phyloP scores from a whole-genome alignment of 1,140 invertebrate species.

The Macrosteles quadrilineatus region DNA sequence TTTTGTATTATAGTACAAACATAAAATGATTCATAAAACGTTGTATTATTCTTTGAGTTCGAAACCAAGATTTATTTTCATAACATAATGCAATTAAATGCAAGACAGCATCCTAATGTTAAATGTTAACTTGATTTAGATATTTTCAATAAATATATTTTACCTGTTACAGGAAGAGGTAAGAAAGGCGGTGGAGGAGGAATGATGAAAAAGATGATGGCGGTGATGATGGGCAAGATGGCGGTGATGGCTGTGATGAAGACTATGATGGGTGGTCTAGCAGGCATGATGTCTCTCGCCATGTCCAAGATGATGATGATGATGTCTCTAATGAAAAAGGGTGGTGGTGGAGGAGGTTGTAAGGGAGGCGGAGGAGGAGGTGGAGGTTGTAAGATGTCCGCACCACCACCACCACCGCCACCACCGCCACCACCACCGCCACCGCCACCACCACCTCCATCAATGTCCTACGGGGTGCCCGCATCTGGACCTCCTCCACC shows the following conservation, averaged over 20 bases:
- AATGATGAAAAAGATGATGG: not conserved
- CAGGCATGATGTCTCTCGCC: constrained; percentile 27
- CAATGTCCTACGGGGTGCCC: not conserved
- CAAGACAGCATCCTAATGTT: too few species aligned
- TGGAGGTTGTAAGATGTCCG: not conserved
- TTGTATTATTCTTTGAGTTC: too few species aligned
- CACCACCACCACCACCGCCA: constrained; percentile 28
- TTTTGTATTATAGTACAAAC: too few species aligned
- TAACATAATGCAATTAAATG: too few species aligned
- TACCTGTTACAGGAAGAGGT: not conserved
- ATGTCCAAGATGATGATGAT: constrained; percentile 31
- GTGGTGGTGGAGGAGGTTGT: not conserved
- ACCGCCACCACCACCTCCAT: not conserved
- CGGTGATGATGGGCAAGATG: constrained; percentile 12
- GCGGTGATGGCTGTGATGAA: not conserved
- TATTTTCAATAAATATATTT: too few species aligned
- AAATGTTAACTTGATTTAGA: too few species aligned
- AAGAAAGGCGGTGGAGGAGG: not conserved
- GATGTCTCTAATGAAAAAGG: not conserved
- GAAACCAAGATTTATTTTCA: too few species aligned
- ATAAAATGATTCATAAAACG: too few species aligned
- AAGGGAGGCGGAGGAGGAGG: not conserved
- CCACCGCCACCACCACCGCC: constrained; percentile 7
- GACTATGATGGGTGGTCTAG: constrained; percentile 20
- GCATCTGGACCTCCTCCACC: not conserved